A percentile compares a stretch with the other conserved stretches of the same genome.
Evolutionary conservation across 2,888 invertebrate species (phyloP).

Genomic region (Diplazon laetatorius): DNA sequence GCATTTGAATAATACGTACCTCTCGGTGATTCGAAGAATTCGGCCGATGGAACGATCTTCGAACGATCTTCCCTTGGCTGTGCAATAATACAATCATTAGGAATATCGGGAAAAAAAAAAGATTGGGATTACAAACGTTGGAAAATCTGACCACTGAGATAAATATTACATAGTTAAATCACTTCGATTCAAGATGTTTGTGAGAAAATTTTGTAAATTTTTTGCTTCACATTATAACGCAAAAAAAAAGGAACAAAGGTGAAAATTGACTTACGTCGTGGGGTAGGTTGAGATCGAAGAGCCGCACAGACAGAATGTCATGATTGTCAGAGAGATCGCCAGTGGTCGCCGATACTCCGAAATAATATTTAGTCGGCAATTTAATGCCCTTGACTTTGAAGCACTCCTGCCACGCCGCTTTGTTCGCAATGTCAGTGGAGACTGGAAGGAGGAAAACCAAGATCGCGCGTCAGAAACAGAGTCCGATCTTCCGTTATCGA

Average conservation of each 20-base stretch:
- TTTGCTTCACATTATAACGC: no score
- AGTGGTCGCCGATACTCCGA: constrained; percentile 97
- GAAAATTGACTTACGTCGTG: constrained; percentile 84
- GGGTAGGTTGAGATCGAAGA: constrained; percentile 94
- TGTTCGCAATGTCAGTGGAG: constrained; percentile 95
- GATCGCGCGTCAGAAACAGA: no score
- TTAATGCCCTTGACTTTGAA: constrained; percentile 94
- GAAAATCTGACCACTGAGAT: no score
- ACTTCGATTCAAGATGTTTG: no score
- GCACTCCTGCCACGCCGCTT: constrained; percentile 97
- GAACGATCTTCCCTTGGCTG: constrained; percentile 90
- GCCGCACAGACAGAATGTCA: constrained; percentile 95
- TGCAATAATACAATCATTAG: constrained; percentile 66
- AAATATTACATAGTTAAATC: no score
- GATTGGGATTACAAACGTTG: no score
- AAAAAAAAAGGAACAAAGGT: no score
- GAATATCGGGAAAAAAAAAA: constrained; percentile 4
- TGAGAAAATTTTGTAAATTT: no score
- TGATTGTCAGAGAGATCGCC: constrained; percentile 99
- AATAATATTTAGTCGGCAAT: constrained; percentile 97
- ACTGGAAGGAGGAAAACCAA: constrained; percentile 88
- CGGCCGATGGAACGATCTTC: constrained; percentile 93
- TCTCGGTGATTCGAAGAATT: constrained; percentile 94
- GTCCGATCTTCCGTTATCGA: no score
- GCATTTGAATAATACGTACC: constrained; percentile 82